Evolutionary conservation across 2,797 vertebrate species (phyloP).

Genomic region (Fistularia tabacaria): DNA sequence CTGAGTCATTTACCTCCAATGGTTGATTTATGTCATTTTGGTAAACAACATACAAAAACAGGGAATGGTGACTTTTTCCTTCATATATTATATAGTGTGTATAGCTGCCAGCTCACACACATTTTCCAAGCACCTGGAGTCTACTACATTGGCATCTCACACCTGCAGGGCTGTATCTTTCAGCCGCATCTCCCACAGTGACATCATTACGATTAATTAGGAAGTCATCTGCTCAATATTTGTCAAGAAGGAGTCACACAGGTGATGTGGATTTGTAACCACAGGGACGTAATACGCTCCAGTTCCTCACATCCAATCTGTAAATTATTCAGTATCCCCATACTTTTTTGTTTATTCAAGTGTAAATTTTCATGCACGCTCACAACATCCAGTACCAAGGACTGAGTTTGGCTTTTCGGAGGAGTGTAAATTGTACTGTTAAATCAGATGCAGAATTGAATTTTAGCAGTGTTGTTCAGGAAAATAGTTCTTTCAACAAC

Average conservation of each 20-base stretch:
- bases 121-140: background rate
- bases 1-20: conserved; percentile 33
- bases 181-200: conserved; percentile 11
- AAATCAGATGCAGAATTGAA: too few relatives aligned
- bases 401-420: too few relatives aligned
- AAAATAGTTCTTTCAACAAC: too few relatives aligned
- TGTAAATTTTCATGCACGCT: conserved; percentile 6
- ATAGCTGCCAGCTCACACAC: conserved; percentile 1
- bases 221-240: conserved; percentile 30
- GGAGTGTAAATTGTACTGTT: too few relatives aligned
- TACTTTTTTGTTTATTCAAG: conserved; percentile 40
- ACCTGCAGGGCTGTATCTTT: conserved; percentile 17
- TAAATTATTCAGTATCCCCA: conserved; percentile 66
- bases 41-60: conserved; percentile 20
- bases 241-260: conserved; percentile 19
- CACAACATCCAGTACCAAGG: too few relatives aligned
- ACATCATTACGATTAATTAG: conserved; percentile 28
- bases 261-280: conserved; percentile 40
- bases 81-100: conserved; percentile 27
- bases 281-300: conserved; percentile 44
- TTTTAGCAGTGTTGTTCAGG: too few relatives aligned
- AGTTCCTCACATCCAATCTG: conserved; percentile 57
- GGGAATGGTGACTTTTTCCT: conserved; percentile 27
- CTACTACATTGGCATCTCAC: background rate
- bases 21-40: conserved; percentile 10